phyloP scores from a whole-genome alignment of 2,888 invertebrate genomes.

The Petrolisthes manimaculis region DNA sequence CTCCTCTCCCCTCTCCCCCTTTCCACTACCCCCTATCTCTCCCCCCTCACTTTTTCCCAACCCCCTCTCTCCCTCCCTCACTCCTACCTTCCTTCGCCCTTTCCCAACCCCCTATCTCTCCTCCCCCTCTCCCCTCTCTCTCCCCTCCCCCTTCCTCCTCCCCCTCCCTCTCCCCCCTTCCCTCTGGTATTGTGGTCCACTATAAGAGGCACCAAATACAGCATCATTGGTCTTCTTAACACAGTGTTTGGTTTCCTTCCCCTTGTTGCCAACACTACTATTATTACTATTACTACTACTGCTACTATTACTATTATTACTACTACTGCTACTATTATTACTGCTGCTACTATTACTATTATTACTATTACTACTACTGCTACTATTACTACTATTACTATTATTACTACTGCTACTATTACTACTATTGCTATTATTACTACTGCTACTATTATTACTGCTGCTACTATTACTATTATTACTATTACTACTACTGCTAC shows the following conservation, averaged over 20 bases:
- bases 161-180: background rate
- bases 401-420: no score
- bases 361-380: no score
- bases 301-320: background rate
- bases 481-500: no score
- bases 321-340: background rate
- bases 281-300: background rate
- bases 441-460: no score
- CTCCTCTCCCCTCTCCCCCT: conserved; percentile 16
- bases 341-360: background rate
- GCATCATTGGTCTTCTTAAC: no score
- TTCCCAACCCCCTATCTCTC: background rate
- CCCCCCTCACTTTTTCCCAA: background rate
- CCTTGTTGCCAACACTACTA: background rate
- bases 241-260: background rate
- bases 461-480: no score
- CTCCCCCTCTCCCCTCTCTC: background rate
- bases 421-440: no score
- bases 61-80: conserved; percentile 17
- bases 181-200: background rate
- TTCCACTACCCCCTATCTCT: background rate
- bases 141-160: background rate
- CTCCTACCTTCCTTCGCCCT: background rate
- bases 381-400: no score
- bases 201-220: no score